Evolutionary conservation across 2,113 vertebrate species (phyloP), one percentile per base, ranked within the genome.

Genomic region (Rafetus swinhoei): DNA sequence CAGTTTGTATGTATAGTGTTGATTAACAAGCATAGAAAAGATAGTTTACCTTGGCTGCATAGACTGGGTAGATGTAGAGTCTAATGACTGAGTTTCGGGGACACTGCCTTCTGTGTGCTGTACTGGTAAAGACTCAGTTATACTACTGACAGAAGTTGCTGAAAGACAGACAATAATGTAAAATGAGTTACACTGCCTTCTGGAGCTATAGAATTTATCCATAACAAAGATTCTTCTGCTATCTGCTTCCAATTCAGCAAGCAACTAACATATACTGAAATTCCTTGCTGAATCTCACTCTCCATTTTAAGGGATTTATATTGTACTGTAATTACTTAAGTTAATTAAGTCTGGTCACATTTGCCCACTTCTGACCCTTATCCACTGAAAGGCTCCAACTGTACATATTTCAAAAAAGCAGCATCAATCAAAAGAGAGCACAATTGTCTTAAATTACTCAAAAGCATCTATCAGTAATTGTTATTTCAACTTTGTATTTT

Each of bases 71-170:
- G 97, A 97, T 16, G 97, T 94, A 79, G 97, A 97, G 81, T 98
- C 97, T 96, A 97, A 88, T 25, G 98, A 97, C 86, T 97, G 96
- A 53, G 96, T 88, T 86, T 98, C 98, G 53, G 97, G 96, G 94
- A 92, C 12, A 0, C 94, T 97, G 94, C 97, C 97, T 54, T 98
- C 98, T 94, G 98, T 95, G 97, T 98, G 98, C 84, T 97, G 98
- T 82, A 97, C 95, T 11, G 98, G 98, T 96, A 98, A 94, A 83
- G 98, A 97, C 82, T 98, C 98, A 39, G 97, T 97, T 96, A 98
- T 97, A 94, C 98, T 98, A 97, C 97, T 98, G 93, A 98, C 97
- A 96, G 98, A 97, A 90, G 98, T 81, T 91, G 96, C 98, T 98
- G 96, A 29, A 98, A 98, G 59, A 94, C 90, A 97, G 69, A 85